A percentile compares a stretch with the other conserved stretches of the same genome.
Conservation (phyloP, 2,797 vertebrate species). For the Epinephelus awoara region DNA sequence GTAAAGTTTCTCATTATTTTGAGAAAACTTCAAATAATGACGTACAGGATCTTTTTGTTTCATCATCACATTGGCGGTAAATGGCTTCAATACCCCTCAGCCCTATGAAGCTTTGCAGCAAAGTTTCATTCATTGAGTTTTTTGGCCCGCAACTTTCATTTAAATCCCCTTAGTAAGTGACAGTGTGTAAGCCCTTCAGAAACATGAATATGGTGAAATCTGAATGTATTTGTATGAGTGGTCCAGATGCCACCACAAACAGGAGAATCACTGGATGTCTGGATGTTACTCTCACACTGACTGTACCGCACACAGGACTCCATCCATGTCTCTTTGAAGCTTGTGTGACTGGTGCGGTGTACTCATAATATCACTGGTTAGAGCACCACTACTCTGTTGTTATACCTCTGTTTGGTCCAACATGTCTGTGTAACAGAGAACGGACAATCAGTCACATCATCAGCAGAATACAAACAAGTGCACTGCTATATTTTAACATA, state of each 20-base stretch:
- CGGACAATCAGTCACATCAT: slow-evolving; percentile 57
- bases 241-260: slow-evolving; percentile 1
- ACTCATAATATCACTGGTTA: not conserved
- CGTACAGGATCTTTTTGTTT: too few relatives aligned
- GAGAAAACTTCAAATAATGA: too few relatives aligned
- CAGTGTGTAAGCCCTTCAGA: not conserved
- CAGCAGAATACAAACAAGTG: slow-evolving; percentile 29
- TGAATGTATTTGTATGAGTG: not conserved
- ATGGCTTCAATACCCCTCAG: too few relatives aligned
- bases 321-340: not conserved
- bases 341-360: not conserved
- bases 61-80: too few relatives aligned
- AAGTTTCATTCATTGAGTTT: too few relatives aligned
- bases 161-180: not conserved
- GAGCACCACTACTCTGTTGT: slow-evolving; percentile 16
- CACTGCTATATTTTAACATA: slow-evolving; percentile 25
- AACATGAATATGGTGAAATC: slow-evolving; percentile 5
- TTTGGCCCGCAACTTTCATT: too few relatives aligned
- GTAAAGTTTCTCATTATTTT: too few relatives aligned
- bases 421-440: slow-evolving; percentile 9
- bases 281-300: not conserved
- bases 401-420: not conserved
- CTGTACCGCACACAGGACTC: not conserved
- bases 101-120: too few relatives aligned
- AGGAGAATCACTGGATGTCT: not conserved